Evolutionary conservation across 1,140 invertebrate species (phyloP), one percentile per base, ranked within the genome.

Genomic region (Ips nitidus): DNA sequence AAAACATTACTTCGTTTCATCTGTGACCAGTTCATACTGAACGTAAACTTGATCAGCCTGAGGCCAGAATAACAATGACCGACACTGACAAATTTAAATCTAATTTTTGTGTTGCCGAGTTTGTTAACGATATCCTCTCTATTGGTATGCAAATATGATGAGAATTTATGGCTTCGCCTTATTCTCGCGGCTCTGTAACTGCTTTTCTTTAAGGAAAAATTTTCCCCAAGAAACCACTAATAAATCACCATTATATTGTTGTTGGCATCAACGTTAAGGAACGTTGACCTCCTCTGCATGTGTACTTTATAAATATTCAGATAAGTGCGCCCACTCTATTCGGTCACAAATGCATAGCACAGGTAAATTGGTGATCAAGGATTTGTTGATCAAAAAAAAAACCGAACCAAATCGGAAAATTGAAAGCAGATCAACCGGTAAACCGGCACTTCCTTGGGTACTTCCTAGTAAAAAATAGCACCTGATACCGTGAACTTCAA

Each of bases 251-350:
- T 50, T 50, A 22, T 22, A 50, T 50, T 50, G 45, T 50, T 50
- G 45, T 22, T 3, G 7, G 22, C 45, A 50, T 22, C 22, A 22
- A 22, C 22, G 6, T 50, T 50, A 22, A 22, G 6, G 45, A 50
- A 50, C 45, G 22, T 50, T 50, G 45, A 50, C 45, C 45, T 50
- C 45, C 45, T 8, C 45, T 50, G 45, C 7, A 50, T 50, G 22
- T 22, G 45, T 50, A 50, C 45, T 63, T 63, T 52, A 63, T 63
- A 63, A 63, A 63, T 63, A 63, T 63, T 63, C 38, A 63, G 42
- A 63, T 63, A 52, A n/a, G 36, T 52, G 22, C 61, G 61, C 61
- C 61, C 61, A 63, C 61, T 36, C n/a, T 60, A 22, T 22, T 50
- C 22, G 7, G 45, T 50, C 22, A 50, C 38, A 3, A 41, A 22